Conservation (phyloP, 2,113 vertebrate genomes). For the Tragelaphus imberbis region DNA sequence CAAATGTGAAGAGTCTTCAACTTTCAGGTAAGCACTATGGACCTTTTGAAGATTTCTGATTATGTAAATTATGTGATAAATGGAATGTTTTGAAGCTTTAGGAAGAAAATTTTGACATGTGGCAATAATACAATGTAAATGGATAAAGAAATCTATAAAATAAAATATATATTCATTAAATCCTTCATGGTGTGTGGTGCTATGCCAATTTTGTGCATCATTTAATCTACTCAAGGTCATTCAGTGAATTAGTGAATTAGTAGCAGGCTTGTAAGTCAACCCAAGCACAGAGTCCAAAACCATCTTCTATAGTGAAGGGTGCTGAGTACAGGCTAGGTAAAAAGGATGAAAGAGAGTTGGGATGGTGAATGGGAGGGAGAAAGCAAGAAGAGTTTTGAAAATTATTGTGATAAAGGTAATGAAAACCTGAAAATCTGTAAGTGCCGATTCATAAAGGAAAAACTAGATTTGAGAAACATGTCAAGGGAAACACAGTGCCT, state of each 20-base stretch:
- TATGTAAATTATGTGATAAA: not conserved
- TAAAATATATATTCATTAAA: not conserved
- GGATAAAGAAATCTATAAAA: not conserved
- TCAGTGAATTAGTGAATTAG: not conserved
- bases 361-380: not conserved
- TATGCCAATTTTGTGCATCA: not conserved
- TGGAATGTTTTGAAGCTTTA: not conserved
- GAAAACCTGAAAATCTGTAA: not conserved
- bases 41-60: not conserved
- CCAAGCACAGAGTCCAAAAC: not conserved
- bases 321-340: not conserved
- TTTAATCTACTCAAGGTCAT: not conserved
- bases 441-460: not conserved
- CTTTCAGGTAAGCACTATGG: not conserved
- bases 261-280: not conserved
- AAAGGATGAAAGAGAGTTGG: not conserved
- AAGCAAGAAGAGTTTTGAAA: not conserved
- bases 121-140: not conserved
- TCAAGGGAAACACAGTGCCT: not conserved
- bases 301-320: not conserved
- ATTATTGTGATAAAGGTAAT: not conserved
- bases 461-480: not conserved
- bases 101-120: not conserved
- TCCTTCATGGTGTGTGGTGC: not conserved
- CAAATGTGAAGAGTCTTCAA: not conserved